A percentile compares a stretch with the other conserved stretches of the same genome.
These are phyloP conservation scores for Campaea margaritaria DNA, from an alignment of 2,888 invertebrate genomes.

Conservation along the genomic window DNA sequence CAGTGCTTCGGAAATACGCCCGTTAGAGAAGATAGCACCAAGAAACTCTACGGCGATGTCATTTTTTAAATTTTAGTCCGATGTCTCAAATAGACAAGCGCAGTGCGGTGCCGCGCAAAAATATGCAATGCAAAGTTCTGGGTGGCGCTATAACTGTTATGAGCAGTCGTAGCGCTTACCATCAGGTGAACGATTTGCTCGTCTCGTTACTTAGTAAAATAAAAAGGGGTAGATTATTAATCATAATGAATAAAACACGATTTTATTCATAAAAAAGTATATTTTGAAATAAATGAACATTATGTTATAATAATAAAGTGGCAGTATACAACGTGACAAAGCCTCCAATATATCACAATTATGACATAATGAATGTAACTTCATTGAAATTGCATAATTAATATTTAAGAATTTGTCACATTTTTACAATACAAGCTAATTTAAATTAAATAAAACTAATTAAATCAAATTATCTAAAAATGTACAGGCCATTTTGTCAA, in stretches of 20 bases:
- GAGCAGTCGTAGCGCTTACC: too few relatives aligned
- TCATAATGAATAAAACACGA: not conserved
- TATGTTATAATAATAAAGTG: slow-evolving; percentile 72
- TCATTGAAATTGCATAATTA: not conserved
- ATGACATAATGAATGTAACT: slow-evolving; percentile 32
- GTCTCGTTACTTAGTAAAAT: too few relatives aligned
- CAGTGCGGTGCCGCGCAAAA: too few relatives aligned
- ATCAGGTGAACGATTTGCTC: too few relatives aligned
- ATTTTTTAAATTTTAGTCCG: too few relatives aligned
- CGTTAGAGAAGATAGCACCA: too few relatives aligned
- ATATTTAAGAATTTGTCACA: slow-evolving; percentile 26
- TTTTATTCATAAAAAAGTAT: slow-evolving; percentile 39
- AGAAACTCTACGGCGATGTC: too few relatives aligned
- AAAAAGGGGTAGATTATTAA: too few relatives aligned
- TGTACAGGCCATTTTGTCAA: slow-evolving; percentile 74
- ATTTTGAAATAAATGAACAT: slow-evolving; percentile 59
- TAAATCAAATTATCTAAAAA: slow-evolving; percentile 68
- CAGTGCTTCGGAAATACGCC: too few relatives aligned
- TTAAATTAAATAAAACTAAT: slow-evolving; percentile 46
- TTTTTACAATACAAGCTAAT: slow-evolving; percentile 43
- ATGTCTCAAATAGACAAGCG: too few relatives aligned
- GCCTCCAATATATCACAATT: slow-evolving; percentile 43
- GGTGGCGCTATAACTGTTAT: too few relatives aligned
- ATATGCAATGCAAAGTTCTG: too few relatives aligned
- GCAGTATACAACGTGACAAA: slow-evolving; percentile 56